Evolutionary conservation across 1,140 invertebrate species (phyloP).

Genomic region (Babylonia areolata): DNA sequence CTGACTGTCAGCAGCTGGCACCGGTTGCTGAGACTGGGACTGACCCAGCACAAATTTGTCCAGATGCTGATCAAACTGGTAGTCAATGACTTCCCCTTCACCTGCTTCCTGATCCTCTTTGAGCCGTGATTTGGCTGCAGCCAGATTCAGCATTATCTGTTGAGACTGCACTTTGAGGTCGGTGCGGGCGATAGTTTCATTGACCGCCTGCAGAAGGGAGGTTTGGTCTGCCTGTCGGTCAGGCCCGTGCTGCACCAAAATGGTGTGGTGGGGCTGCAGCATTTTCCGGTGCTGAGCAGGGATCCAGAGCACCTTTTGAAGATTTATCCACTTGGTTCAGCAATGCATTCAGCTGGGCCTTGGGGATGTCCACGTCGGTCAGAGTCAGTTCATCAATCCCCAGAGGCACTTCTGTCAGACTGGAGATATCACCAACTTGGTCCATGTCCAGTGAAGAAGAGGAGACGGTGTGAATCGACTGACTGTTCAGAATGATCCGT

Average conservation of each 20-base stretch:
- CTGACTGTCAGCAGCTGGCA: background rate
- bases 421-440: background rate
- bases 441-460: background rate
- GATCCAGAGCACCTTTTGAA: background rate
- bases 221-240: background rate
- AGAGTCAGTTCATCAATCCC: background rate
- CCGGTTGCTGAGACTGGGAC: background rate
- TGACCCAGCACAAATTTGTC: background rate
- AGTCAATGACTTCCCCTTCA: background rate
- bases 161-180: conserved; percentile 4
- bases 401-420: background rate
- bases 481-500: background rate
- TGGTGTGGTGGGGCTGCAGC: background rate
- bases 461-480: background rate
- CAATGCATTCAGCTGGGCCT: background rate
- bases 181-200: background rate
- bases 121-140: background rate
- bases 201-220: conserved; percentile 20
- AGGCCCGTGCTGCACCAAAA: background rate
- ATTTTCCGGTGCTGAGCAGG: background rate
- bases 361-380: background rate
- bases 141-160: background rate
- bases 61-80: conserved; percentile 6
- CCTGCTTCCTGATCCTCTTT: background rate
- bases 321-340: background rate